Evolutionary conservation across 2,888 invertebrate species (phyloP).

Genomic region (Stenodema calcarata): DNA sequence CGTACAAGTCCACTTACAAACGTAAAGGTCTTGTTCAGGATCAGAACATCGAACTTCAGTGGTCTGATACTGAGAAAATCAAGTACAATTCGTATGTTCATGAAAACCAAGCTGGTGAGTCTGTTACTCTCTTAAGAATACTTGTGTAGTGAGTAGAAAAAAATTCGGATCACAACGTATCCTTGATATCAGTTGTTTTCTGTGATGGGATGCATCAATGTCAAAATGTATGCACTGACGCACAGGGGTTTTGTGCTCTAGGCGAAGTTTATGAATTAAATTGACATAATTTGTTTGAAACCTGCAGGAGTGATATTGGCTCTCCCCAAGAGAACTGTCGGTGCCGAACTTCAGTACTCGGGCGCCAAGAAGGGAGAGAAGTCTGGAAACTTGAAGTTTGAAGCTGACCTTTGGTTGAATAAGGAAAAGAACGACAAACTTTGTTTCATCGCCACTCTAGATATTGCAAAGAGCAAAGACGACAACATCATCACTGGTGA

Average conservation of each 20-base stretch:
- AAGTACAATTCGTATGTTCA: conserved; percentile 74
- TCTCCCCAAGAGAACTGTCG: conserved; percentile 73
- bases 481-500: conserved; percentile 49
- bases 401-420: conserved; percentile 72
- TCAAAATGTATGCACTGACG: too few species aligned
- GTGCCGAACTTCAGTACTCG: conserved; percentile 67
- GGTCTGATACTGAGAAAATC: conserved; percentile 72
- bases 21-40: conserved; percentile 38
- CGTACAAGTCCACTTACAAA: conserved; percentile 68
- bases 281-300: background rate
- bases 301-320: conserved; percentile 67
- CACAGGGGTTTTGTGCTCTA: too few species aligned
- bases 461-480: conserved; percentile 34
- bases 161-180: too few species aligned
- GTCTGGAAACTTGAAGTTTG: conserved; percentile 69
- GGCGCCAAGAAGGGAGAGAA: conserved; percentile 61
- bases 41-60: conserved; percentile 74
- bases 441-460: conserved; percentile 60
- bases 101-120: conserved; percentile 68
- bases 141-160: background rate
- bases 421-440: conserved; percentile 75
- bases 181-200: too few species aligned
- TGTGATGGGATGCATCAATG: too few species aligned
- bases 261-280: too few species aligned
- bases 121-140: too few species aligned